Evolutionary conservation across 2,113 vertebrate species (phyloP).

Genomic region (Vimba vimba): DNA sequence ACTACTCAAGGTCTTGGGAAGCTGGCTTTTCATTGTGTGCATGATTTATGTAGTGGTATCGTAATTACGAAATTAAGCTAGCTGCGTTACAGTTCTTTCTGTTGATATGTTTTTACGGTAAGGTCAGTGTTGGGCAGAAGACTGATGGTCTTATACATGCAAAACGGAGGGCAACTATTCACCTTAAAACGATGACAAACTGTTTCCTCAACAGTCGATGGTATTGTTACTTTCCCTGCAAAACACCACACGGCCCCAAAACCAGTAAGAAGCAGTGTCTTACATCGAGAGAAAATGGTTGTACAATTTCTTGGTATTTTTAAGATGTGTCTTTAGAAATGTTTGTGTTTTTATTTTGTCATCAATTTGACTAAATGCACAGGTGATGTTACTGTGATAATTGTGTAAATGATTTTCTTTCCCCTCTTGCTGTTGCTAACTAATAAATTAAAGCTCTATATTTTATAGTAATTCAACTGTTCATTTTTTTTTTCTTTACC

Average conservation of each 20-base stretch:
- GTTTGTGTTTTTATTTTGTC: constrained; percentile 67
- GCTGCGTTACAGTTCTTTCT: constrained; percentile 61
- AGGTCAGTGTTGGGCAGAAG: constrained; percentile 42
- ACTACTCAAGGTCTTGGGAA: constrained; percentile 76
- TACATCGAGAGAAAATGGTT: constrained; percentile 58
- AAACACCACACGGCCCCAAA: constrained; percentile 11
- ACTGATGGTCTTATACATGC: constrained; percentile 38
- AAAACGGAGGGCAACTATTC: constrained; percentile 6
- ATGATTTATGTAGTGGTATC: constrained; percentile 79
- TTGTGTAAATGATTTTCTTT: constrained; percentile 75
- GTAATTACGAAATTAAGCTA: constrained; percentile 68
- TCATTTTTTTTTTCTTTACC: constrained; percentile 13
- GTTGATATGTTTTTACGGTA: constrained; percentile 62
- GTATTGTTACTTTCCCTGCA: constrained; percentile 54
- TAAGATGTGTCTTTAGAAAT: constrained; percentile 63
- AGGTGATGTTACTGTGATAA: constrained; percentile 76
- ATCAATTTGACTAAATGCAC: constrained; percentile 69
- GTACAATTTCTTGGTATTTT: constrained; percentile 73
- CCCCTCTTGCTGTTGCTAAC: constrained; percentile 73
- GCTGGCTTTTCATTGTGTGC: constrained; percentile 80
- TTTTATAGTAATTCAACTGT: constrained; percentile 79
- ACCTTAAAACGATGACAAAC: constrained; percentile 1
- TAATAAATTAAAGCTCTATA: constrained; percentile 87
- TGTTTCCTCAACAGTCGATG: constrained; percentile 43
- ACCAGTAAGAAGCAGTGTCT: constrained; percentile 40